Conservation (phyloP, 2,888 invertebrate species). For the Patella ulyssiponensis region DNA sequence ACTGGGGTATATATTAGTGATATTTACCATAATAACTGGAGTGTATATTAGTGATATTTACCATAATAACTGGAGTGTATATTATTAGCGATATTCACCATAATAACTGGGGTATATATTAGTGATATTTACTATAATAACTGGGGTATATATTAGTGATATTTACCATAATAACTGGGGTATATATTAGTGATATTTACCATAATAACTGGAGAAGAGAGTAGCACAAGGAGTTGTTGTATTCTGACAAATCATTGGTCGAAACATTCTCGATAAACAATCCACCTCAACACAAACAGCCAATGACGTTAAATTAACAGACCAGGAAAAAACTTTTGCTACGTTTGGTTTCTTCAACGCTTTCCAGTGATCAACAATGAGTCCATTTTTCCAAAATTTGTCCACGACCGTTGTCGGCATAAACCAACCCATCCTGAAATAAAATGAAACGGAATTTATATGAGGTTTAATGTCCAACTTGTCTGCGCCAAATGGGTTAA, state of each 20-base stretch:
- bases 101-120: no score
- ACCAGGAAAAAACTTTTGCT: slow-evolving; percentile 73
- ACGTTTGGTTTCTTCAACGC: slow-evolving; percentile 74
- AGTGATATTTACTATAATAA: no score
- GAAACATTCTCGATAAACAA: slow-evolving; percentile 77
- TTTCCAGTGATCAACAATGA: slow-evolving; percentile 76
- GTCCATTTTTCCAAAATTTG: slow-evolving; percentile 55
- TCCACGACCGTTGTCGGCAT: slow-evolving; percentile 66
- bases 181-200: slow-evolving; percentile 49
- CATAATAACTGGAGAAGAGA: slow-evolving; percentile 73
- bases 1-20: no score
- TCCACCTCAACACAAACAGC: slow-evolving; percentile 73
- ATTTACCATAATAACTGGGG: no score
- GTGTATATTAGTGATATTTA: neutral
- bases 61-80: no score
- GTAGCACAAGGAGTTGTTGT: slow-evolving; percentile 69
- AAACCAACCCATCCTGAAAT: slow-evolving; percentile 72
- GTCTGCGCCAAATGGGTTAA: no score
- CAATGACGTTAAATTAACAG: slow-evolving; percentile 37
- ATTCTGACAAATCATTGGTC: slow-evolving; percentile 55
- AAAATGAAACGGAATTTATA: slow-evolving; percentile 4
- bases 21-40: slow-evolving; percentile 72
- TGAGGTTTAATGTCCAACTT: no score
- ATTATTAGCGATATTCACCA: no score
- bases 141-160: no score